Base-by-base conservation (phyloP, 2,113 vertebrate genomes). In the Plectropomus leopardus region DNA sequence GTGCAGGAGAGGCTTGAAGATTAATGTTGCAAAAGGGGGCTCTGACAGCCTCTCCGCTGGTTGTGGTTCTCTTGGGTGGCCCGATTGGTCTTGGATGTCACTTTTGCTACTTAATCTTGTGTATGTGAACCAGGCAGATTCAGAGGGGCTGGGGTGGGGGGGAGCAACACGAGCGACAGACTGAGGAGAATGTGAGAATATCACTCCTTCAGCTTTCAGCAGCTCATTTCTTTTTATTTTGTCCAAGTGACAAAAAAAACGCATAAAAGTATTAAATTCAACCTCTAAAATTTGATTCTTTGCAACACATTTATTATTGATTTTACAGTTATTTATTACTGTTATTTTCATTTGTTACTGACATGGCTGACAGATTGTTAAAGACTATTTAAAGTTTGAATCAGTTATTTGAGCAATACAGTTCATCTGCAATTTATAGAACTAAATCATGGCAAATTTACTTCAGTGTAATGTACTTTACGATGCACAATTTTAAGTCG, bases 31-130 rank as follows among this genome's bases (percentile, higher is more conserved):
- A 95, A 96, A 96, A 96, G 95, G 91, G 87, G 95, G 94, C 96
- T 96, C 96, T 96, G 96, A 98, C 97, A 97, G 97, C 95, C 95
- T 97, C 97, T 97, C 97, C 96, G 91, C 96, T 96, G 95, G 96
- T 93, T 94, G 96, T 94, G 93, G 94, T 96, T 94, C 96, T 98
- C 96, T 94, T 98, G 98, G 97, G 98, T 99, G 98, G 98, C 97
- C 97, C 85, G 82, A 96, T 95, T 97, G 97, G 97, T 98, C 97
- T 98, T 98, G 96, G 97, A 97, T 98, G 98, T 98, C 97, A 98
- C 97, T 96, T 95, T 94, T 96, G 96, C 97, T 98, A 97, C 98
- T 98, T 98, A 98, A 98, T 99, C 97, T 99, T 97, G 96, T 96
- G 95, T 97, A 97, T 98, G 96, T 97, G 97, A 97, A 96, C 93